Percentiles rank a stretch among this genome's conserved stretches.
These are phyloP conservation scores for Neria commutata DNA, from an alignment of 2,888 invertebrate species.

Conservation along the genomic window DNA sequence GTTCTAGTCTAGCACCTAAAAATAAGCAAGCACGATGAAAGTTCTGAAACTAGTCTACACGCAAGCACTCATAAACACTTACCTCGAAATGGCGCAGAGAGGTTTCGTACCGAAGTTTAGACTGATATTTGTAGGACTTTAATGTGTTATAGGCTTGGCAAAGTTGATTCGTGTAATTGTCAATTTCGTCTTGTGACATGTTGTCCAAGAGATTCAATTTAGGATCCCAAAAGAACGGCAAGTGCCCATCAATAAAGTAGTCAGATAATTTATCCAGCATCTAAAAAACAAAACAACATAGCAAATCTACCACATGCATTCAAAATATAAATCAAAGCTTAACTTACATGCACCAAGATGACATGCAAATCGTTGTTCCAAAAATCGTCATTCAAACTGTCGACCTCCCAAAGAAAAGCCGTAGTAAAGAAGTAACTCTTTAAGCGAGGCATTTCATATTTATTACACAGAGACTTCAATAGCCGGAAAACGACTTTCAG, in stretches of 20 bases:
- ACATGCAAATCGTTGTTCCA: slow-evolving; percentile 26
- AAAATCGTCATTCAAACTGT: slow-evolving; percentile 11
- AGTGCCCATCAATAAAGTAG: slow-evolving; percentile 18
- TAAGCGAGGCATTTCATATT: slow-evolving; percentile 17
- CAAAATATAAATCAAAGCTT: neutral
- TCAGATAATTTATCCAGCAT: slow-evolving; percentile 30
- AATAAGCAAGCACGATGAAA: too few species aligned
- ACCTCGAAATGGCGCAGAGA: slow-evolving; percentile 19
- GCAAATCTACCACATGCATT: neutral
- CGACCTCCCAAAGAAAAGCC: slow-evolving; percentile 28
- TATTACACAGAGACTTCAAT: slow-evolving; percentile 31
- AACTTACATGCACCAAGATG: slow-evolving; percentile 34
- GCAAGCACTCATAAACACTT: too few species aligned
- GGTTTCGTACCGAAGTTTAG: slow-evolving; percentile 5
- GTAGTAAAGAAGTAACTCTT: slow-evolving; percentile 35
- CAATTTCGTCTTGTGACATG: neutral
- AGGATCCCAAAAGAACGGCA: slow-evolving; percentile 33
- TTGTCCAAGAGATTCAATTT: slow-evolving; percentile 27
- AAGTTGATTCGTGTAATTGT: slow-evolving; percentile 8
- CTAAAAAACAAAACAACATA: slow-evolving; percentile 24
- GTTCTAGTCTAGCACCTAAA: too few species aligned
- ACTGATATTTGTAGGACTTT: slow-evolving; percentile 4
- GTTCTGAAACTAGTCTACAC: too few species aligned
- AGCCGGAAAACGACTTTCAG: slow-evolving; percentile 31
- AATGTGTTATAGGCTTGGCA: slow-evolving; percentile 4